phyloP scores from a whole-genome alignment of 2,797 vertebrate genomes.

The Mustela erminea region DNA sequence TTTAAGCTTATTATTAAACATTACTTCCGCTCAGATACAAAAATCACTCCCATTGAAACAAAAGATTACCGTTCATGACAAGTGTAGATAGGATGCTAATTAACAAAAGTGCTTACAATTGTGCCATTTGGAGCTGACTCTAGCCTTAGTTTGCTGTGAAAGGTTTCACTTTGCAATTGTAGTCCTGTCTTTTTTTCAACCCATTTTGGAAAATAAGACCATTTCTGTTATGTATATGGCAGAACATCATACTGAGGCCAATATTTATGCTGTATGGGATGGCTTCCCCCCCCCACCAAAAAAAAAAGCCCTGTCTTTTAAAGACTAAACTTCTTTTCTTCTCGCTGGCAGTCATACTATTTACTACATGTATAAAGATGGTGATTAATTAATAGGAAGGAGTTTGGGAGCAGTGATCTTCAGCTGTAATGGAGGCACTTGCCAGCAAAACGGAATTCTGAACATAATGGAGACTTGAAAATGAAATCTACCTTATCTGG shows the following conservation, averaged over 20 bases:
- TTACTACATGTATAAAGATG: slow-evolving; percentile 66
- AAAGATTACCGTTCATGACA: slow-evolving; percentile 65
- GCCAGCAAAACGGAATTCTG: slow-evolving; percentile 35
- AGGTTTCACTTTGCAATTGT: slow-evolving; percentile 23
- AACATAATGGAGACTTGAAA: slow-evolving; percentile 69
- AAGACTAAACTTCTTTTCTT: slow-evolving; percentile 57
- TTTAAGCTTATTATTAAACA: slow-evolving; percentile 53
- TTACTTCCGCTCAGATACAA: not conserved
- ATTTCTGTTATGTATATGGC: slow-evolving; percentile 68
- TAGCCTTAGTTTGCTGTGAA: not conserved
- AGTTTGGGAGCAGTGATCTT: slow-evolving; percentile 50
- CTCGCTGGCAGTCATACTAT: slow-evolving; percentile 33
- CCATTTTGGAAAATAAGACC: slow-evolving; percentile 43
- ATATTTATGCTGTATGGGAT: slow-evolving; percentile 57
- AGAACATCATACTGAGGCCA: slow-evolving; percentile 39
- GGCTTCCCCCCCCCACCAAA: not conserved
- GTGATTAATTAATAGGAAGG: slow-evolving; percentile 72
- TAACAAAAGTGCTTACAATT: slow-evolving; percentile 49
- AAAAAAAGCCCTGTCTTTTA: not conserved
- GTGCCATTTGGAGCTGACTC: not conserved
- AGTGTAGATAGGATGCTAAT: slow-evolving; percentile 61
- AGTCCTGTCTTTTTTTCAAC: not conserved
- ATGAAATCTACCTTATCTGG: slow-evolving; percentile 74
- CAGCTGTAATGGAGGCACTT: slow-evolving; percentile 29
- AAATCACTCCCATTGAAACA: slow-evolving; percentile 8